phyloP scores from a whole-genome alignment of 2,888 invertebrate genomes.

The Mesoligia furuncula region DNA sequence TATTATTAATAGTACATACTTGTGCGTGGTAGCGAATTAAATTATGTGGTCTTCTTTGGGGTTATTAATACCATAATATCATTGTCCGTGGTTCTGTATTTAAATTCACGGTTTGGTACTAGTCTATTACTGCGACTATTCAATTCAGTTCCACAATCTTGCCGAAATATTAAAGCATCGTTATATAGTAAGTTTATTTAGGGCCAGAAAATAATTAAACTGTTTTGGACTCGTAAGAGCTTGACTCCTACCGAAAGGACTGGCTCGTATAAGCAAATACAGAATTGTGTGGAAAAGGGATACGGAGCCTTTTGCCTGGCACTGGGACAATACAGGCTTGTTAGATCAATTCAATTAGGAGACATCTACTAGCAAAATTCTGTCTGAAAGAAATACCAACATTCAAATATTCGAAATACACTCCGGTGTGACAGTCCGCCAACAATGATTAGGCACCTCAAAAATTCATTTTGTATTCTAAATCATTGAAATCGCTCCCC shows the following conservation, averaged over 20 bases:
- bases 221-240: background rate
- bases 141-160: background rate
- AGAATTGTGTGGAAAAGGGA: background rate
- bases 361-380: too few species aligned
- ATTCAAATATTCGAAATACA: background rate
- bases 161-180: too few species aligned
- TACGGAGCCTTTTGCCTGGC: background rate
- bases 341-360: background rate
- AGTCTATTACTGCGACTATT: background rate
- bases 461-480: conserved; percentile 63
- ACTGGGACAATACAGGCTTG: background rate
- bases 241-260: background rate
- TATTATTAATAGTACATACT: background rate
- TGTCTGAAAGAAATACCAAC: background rate
- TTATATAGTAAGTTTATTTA: background rate
- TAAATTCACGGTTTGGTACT: background rate
- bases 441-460: conserved; percentile 54
- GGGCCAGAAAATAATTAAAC: background rate
- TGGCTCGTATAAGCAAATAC: background rate
- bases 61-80: background rate
- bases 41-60: background rate
- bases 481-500: conserved; percentile 61
- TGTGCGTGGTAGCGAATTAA: background rate
- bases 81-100: background rate
- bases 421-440: conserved; percentile 54